These are phyloP conservation scores for Pitangus sulphuratus DNA, from an alignment of 2,797 vertebrate genomes.

Conservation along the genomic window DNA sequence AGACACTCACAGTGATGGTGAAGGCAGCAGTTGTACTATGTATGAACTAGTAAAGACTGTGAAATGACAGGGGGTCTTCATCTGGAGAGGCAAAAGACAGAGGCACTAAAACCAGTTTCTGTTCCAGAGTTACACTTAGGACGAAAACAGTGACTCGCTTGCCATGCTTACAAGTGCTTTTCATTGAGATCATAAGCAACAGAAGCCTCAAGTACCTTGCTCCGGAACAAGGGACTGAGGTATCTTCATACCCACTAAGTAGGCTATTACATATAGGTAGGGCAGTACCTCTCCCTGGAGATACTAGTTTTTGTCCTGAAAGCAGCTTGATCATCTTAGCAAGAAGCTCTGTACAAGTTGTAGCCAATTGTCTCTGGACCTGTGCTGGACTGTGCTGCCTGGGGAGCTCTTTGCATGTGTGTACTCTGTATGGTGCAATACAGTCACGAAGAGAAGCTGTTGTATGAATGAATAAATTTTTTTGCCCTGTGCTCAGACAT, in stretches of 20 bases:
- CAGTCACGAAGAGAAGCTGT: not conserved
- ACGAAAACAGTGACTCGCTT: not conserved
- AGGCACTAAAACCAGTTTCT: not conserved
- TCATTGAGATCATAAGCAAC: not conserved
- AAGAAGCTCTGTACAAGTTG: not conserved
- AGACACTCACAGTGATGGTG: not conserved
- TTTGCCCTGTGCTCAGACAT: not conserved
- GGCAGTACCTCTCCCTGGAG: not conserved
- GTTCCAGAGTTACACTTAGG: not conserved
- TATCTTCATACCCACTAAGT: not conserved
- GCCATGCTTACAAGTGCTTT: not conserved
- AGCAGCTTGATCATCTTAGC: not conserved
- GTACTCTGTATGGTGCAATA: not conserved
- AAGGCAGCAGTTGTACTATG: not conserved
- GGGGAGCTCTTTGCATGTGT: not conserved
- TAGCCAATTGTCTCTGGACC: not conserved
- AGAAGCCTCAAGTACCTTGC: not conserved
- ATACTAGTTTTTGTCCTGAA: not conserved
- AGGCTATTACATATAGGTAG: not conserved
- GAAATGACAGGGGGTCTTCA: not conserved
- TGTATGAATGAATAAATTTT: not conserved
- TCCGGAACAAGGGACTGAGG: not conserved
- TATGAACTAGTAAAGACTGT: not conserved
- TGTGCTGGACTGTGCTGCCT: not conserved
- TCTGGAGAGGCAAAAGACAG: not conserved